Base-by-base conservation (phyloP, 1,140 invertebrate species). In the Papilio polyxenes region DNA sequence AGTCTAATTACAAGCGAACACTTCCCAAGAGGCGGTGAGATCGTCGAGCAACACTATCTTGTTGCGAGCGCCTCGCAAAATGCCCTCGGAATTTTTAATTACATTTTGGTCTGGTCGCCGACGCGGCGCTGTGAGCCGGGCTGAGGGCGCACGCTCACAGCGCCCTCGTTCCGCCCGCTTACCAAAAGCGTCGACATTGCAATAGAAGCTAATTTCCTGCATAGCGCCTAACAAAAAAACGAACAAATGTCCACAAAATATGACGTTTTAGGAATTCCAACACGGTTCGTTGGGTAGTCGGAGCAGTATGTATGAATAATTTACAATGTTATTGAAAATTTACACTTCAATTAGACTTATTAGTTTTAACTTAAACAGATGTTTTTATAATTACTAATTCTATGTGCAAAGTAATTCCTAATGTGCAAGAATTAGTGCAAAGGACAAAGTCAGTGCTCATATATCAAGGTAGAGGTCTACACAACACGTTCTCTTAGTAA, bases 81-180 rank as follows among this genome's bases (percentile, higher is more conserved):
- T 93, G 91, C 91, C 92, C 91, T 91, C 89, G 92, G 92, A 94
- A 94, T 94, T 93, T 94, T 94, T 94, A 94, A 94, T 94, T 94
- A 94, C 93, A 93, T 94, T 94, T 94, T 93, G 91, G 93, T 91
- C 89, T 93, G 93, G 91, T 92, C 87, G 90, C 88, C 87, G 89
- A 87, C 87, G 90, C 86, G 89, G 88, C 87, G 90, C 89, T 92
- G 92, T 90, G 90, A 91, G 88, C 85, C 87, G 85, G 83, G 85
- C 90, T 90, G 90, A 85, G 89, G 88, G 89, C 89, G 89, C 87
- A 83, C 87, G 89, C 85, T 91, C 90, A 90, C 89, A 92, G 90
- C 89, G 89, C 88, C 90, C 93, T 92, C 93, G 91, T 93, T 93
- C 90, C 88, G 88, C 88, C 87, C 91, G 90, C 89, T 92, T 91